Evolutionary conservation across 2,888 invertebrate genomes (phyloP).

Genomic region (Operophtera brumata): DNA sequence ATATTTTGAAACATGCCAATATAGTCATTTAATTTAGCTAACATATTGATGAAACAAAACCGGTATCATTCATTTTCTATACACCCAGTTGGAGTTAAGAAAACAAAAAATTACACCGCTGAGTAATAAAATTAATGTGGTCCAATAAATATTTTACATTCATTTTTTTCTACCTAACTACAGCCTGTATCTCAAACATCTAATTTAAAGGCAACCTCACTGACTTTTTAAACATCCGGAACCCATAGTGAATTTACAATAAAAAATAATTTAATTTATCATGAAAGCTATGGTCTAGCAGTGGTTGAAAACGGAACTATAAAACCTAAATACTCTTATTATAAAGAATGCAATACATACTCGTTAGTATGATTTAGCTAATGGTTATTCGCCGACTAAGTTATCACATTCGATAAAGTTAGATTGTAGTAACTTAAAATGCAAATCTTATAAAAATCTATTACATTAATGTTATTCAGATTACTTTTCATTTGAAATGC

Average conservation of each 20-base stretch:
- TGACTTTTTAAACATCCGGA: neutral
- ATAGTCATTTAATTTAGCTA: neutral
- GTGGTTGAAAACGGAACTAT: slow-evolving; percentile 6
- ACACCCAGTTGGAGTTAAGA: neutral
- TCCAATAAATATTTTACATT: slow-evolving; percentile 7
- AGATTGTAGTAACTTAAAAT: slow-evolving; percentile 37
- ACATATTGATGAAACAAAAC: neutral
- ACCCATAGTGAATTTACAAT: slow-evolving; percentile 11
- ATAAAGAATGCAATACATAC: slow-evolving; percentile 28
- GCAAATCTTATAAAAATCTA: slow-evolving; percentile 41
- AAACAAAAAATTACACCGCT: neutral
- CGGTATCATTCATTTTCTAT: neutral
- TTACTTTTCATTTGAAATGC: slow-evolving; percentile 40
- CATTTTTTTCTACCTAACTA: slow-evolving; percentile 10
- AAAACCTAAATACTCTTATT: slow-evolving; percentile 20
- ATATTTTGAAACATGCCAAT: neutral
- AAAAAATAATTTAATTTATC: slow-evolving; percentile 4
- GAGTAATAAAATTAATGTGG: neutral
- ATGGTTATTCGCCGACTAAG: slow-evolving; percentile 36
- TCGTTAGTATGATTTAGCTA: slow-evolving; percentile 33
- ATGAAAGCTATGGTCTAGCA: slow-evolving; percentile 5
- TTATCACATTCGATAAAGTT: slow-evolving; percentile 39
- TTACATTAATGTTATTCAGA: slow-evolving; percentile 42
- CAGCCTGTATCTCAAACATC: slow-evolving; percentile 11
- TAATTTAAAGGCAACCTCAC: slow-evolving; percentile 18